Conservation (phyloP, 1,140 invertebrate species). For the Aphelenchoides avenae region DNA sequence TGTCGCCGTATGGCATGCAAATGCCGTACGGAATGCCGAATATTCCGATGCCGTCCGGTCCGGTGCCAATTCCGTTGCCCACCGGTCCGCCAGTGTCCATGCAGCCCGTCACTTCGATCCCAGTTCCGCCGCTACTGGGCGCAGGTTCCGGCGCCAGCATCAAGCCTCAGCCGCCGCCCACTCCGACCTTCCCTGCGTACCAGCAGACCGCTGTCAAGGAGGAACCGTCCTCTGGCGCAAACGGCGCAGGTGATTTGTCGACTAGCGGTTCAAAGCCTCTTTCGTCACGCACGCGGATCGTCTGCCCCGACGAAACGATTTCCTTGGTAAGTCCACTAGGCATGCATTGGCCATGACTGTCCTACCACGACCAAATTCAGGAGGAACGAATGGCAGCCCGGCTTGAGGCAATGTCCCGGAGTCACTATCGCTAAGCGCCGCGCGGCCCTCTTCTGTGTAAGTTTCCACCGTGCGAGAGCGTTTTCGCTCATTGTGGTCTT, state of each 20-base stretch:
- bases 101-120: conserved; percentile 21
- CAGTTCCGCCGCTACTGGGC: conserved; percentile 14
- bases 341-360: neutral
- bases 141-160: no score
- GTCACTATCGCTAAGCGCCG: conserved; percentile 6
- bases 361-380: conserved; percentile 19
- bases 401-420: conserved; percentile 10
- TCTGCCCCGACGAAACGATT: conserved; percentile 64
- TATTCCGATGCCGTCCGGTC: conserved; percentile 20
- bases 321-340: conserved; percentile 61
- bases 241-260: conserved; percentile 49
- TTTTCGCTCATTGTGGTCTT: no score
- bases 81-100: conserved; percentile 4
- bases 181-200: conserved; percentile 10
- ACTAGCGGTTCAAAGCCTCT: conserved; percentile 60
- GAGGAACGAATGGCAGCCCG: conserved; percentile 40
- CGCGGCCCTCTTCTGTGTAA: no score
- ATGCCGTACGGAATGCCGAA: no score
- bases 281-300: conserved; percentile 61
- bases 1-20: no score
- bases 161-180: neutral
- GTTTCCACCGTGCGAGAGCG: no score
- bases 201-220: conserved; percentile 3
- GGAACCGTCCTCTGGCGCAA: neutral
- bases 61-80: conserved; percentile 20